Percentiles rank a stretch among this genome's conserved stretches.
These are phyloP conservation scores for Bombus breviceps DNA, from an alignment of 1,140 invertebrate genomes.

Conservation along the genomic window DNA sequence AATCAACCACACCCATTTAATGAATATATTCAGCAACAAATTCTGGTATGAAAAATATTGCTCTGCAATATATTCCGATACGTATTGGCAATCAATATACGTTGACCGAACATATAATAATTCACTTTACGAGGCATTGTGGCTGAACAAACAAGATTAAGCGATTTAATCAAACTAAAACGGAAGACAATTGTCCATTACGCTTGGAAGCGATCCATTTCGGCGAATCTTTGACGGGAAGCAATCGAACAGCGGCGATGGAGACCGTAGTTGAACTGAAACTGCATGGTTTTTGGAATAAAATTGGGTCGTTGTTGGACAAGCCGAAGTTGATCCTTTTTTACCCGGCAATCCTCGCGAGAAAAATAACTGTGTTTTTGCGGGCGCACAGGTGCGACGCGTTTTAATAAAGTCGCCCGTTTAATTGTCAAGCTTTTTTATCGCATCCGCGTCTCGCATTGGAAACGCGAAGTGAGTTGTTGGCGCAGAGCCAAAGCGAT, in stretches of 20 bases:
- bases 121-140: background rate
- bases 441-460: background rate
- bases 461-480: background rate
- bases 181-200: background rate
- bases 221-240: background rate
- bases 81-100: background rate
- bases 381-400: conserved; percentile 31
- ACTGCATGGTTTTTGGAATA: conserved; percentile 12
- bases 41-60: no score
- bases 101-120: background rate
- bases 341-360: background rate
- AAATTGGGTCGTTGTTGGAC: conserved; percentile 5
- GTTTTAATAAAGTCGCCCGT: conserved; percentile 52
- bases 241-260: background rate
- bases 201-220: background rate
- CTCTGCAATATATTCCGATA: no score
- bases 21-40: no score
- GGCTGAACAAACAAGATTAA: background rate
- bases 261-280: background rate
- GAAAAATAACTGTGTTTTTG: conserved; percentile 26
- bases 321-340: conserved; percentile 4
- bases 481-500: background rate
- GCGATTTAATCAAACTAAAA: background rate
- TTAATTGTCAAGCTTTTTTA: conserved; percentile 44
- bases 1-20: no score